phyloP scores from a whole-genome alignment of 37 sponge, comb jelly and placozoan species.

The Beroe forskalii region DNA sequence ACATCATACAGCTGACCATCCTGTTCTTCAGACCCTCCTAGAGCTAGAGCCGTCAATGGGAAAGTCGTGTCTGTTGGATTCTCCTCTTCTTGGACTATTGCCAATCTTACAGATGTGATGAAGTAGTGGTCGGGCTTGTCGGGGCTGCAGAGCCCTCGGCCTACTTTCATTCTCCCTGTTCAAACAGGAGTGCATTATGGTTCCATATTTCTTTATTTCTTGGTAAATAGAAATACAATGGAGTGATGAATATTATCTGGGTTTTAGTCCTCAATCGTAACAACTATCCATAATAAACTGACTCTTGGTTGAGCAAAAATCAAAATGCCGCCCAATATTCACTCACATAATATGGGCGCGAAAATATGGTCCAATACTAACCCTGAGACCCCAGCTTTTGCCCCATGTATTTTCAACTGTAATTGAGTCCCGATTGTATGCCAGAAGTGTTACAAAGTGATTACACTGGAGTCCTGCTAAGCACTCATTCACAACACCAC shows the following conservation, averaged over 20 bases:
- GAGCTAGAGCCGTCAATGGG: not conserved
- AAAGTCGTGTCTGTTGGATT: not conserved
- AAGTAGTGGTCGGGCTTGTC: not conserved
- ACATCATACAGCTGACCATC: not conserved
- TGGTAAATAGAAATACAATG: no score
- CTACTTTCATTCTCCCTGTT: constrained; percentile 20
- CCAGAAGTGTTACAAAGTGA: constrained; percentile 37
- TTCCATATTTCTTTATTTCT: no score
- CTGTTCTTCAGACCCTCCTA: not conserved
- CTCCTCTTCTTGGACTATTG: constrained; percentile 6
- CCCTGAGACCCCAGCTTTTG: constrained; percentile 18
- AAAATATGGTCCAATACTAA: no score
- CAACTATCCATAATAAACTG: no score
- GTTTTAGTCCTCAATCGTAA: no score
- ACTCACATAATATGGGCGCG: no score
- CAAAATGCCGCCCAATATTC: no score
- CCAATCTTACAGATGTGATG: not conserved
- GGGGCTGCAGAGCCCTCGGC: not conserved
- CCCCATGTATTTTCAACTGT: constrained; percentile 30
- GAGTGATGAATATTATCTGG: no score
- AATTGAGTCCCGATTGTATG: not conserved
- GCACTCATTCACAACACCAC: constrained; percentile 4
- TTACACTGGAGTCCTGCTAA: constrained; percentile 13
- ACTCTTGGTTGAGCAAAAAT: no score
- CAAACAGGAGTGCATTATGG: no score